Conservation (phyloP, 2,797 vertebrate species). For the Atherinosoma microstoma region DNA sequence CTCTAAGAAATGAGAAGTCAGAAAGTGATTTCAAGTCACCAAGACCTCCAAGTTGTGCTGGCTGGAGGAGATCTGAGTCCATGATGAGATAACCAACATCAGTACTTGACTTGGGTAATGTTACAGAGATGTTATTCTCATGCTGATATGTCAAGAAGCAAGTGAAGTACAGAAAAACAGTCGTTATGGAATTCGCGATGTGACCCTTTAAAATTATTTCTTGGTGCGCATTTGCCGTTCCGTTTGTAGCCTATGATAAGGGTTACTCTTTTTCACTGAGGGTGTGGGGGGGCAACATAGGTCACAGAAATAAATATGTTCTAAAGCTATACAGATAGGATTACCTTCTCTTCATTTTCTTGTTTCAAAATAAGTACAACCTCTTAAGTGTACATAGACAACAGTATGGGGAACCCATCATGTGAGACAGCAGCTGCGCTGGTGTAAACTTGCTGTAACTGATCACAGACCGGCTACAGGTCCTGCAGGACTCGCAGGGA, state of each 20-base stretch:
- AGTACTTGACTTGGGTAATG: not conserved
- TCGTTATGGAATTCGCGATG: not conserved
- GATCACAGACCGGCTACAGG: constrained; percentile 17
- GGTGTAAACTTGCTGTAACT: constrained; percentile 21
- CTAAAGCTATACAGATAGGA: not conserved
- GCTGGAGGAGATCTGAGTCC: constrained; percentile 20
- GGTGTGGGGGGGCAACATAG: not conserved
- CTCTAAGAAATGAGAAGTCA: constrained; percentile 38
- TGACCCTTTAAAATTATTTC: not conserved
- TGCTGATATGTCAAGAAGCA: not conserved
- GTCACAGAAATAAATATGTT: constrained; percentile 10
- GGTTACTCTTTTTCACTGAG: not conserved
- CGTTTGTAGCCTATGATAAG: too few species aligned
- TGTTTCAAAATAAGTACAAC: not conserved
- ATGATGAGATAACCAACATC: constrained; percentile 28
- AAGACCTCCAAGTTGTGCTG: constrained; percentile 21
- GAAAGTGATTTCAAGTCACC: constrained; percentile 39
- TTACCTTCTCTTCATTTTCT: not conserved
- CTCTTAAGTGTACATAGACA: not conserved
- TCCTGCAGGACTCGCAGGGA: constrained; percentile 21
- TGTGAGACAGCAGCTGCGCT: constrained; percentile 11
- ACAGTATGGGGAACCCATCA: not conserved
- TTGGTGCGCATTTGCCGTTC: not conserved
- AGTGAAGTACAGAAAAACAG: too few species aligned
- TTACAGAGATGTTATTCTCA: not conserved